Evolutionary conservation across 2,797 vertebrate genomes (phyloP), one percentile per base, ranked within the genome.

Genomic region (Erithacus rubecula): DNA sequence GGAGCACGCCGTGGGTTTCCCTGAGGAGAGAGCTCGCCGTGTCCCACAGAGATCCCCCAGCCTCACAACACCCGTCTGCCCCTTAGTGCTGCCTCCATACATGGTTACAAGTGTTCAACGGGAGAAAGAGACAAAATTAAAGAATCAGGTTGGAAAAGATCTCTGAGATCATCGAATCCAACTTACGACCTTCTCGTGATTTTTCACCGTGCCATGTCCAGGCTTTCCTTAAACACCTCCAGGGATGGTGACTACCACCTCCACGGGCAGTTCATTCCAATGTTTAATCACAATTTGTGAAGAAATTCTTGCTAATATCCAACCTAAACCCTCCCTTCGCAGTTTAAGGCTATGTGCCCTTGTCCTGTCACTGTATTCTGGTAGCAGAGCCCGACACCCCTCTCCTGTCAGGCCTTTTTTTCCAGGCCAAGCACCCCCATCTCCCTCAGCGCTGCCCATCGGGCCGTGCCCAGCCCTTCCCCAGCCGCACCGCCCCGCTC

Each of bases 1-100:
- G 13, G 70, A 5, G 3, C 12, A 0, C 2, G 4, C 0, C 2
- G 2, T 5, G 8, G 3, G 19, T 14, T 12, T 21, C 8, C 7
- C 26, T 3, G 13, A 2, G n/a, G 10, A 15, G 9, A 2, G 29
- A 3, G 5, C 4, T 11, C 10, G 21, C 21, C 13, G 1, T 6
- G 30, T 32, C 7, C 20, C 6, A 10, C 34, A 6, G n/a, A 7
- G 58, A 8, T 5, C 1, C 4, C 5, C 5, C 4, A 4, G 13
- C 9, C 9, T 16, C 21, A 0, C 41, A 3, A 10, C 1, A 1
- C 6, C 21, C 5, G 1, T 5, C 15, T 37, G 26, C 24, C 29
- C 12, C 0, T 6, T 5, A 22, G 34, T 2, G 27, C 9, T 46
- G 18, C 21, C 11, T 34, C 19, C 14, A 0, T 10, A 22, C 14